Base-by-base conservation (phyloP, 1,140 invertebrate genomes). In the Hylaeus volcanicus region DNA sequence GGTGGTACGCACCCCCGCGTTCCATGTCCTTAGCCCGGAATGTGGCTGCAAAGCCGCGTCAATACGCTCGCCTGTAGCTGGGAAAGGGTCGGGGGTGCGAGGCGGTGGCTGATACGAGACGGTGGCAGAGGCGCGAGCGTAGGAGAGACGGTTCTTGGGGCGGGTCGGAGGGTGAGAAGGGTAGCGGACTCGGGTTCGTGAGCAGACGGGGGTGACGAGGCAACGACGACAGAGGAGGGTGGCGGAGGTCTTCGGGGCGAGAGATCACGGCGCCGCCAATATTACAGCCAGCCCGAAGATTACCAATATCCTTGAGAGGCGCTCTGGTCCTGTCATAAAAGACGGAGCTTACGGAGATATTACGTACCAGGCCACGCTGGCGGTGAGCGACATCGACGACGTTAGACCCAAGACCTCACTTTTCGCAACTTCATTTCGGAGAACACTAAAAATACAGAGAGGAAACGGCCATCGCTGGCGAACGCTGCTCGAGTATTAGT, bases 231-330 rank as follows among this genome's bases (percentile, higher is more conserved):
- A 78, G 66, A 37, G 48, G 70, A 43, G 77, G 81, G 74, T 79
- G 71, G 80, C 70, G 80, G 88, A 80, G 84, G 83, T 88, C 85
- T 88, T 88, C 85, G 88, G 88, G 88, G 89, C 87, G 88, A 92
- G 90, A 93, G 91, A 93, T 93, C 92, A 93, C 88, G 90, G 91
- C 92, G 89, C 87, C 83, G 88, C 92, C 90, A 86, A 93, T 93
- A 93, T 93, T 93, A 92, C 92, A 89, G 88, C 90, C 85, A 89
- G 91, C 90, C 82, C 86, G 86, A 93, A 93, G 92, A 93, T 93
- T 93, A 93, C 92, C 92, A 93, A 93, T 93, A 93, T 93, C 92
- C 90, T 93, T 92, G 92, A 93, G 91, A 92, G 92, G 89, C 89
- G 91, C 90, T 90, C 89, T 86, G 90, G 91, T 88, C 89, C 89